Conservation (phyloP, 2,797 vertebrate species). For the Propithecus perrieri region DNA sequence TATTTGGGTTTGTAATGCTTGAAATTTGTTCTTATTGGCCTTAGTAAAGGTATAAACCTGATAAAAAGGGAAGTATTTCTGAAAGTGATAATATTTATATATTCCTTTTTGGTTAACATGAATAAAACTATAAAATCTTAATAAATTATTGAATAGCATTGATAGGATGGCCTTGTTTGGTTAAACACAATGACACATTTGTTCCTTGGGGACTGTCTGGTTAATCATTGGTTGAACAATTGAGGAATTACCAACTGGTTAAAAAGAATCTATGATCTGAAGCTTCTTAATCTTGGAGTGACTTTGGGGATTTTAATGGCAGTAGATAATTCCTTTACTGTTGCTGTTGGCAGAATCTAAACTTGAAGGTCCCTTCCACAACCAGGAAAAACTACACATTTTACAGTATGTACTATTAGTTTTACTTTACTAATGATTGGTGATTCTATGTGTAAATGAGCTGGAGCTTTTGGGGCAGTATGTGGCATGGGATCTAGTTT, state of each 20-base stretch:
- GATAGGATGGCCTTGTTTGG: not conserved
- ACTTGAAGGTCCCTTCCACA: constrained; percentile 72
- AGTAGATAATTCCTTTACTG: constrained; percentile 70
- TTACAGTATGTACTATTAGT: constrained; percentile 78
- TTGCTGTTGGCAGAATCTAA: constrained; percentile 78
- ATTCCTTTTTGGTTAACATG: constrained; percentile 41
- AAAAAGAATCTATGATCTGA: constrained; percentile 24
- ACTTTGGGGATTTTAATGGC: constrained; percentile 40
- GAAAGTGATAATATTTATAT: not conserved
- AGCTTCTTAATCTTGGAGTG: constrained; percentile 42
- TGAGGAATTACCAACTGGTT: constrained; percentile 19
- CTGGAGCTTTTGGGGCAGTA: constrained; percentile 47
- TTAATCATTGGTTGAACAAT: constrained; percentile 11
- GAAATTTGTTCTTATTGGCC: not conserved
- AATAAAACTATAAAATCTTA: constrained; percentile 38
- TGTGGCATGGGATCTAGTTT: constrained; percentile 67
- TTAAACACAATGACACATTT: not conserved
- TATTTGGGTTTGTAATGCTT: constrained; percentile 46
- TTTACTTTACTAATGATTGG: constrained; percentile 57
- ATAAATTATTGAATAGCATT: not conserved
- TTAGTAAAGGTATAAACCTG: constrained; percentile 13
- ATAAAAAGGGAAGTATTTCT: constrained; percentile 46
- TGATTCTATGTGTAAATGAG: constrained; percentile 23
- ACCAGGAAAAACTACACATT: constrained; percentile 65
- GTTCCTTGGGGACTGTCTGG: not conserved